Base-by-base conservation (phyloP, 2,888 invertebrate species). In the Seira ritae region DNA sequence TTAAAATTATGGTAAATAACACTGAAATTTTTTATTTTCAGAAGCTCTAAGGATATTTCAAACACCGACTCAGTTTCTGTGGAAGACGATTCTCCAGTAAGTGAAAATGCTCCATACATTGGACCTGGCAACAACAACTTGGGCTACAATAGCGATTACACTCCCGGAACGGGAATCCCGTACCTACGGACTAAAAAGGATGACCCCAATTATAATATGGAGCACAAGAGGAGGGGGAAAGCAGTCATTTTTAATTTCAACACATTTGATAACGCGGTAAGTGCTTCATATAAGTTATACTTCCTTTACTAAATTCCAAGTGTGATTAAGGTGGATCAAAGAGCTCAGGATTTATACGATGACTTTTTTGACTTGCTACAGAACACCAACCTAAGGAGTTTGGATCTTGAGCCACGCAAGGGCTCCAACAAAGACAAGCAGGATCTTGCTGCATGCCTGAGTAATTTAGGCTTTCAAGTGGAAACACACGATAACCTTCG, bases 231-330 rank as follows among this genome's bases (percentile, higher is more conserved):
- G 10, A 37, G 88, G 60, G 88, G 88, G 24, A 87, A 86, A 68
- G 88, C 88, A n/a, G 67, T 88, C 8, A 87, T 89, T 15, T 87
- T 89, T 67, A 88, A 89, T 68, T 82, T 55, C 17, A 55, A 55
- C 12, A 55, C 15, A 8, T 86, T 87, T 74, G 87, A 86, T 66
- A 66, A 72, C 46, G 87, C 85, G 85, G 88, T 31, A 31, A 31
- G 31, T 4, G 8, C 31, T n/a, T n/a, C n/a, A n/a, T n/a, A n/a
- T 88, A 85, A 75, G 83, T 68, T 8, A 8, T 23, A 46, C n/a
- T 42, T 50, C 50, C 22, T 42, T 42, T n/a, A 66, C 71, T 24
- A 19, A 42, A 37, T 60, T 65, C 8, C 6, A 20, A 23, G 23
- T 69, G 17, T 55, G 19, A 22, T 65, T 65, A 19, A 65, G 8